A percentile compares a stretch with the other conserved stretches of the same genome.
phyloP scores from a whole-genome alignment of 2,888 invertebrate species.

The Esperia sulphurella region DNA sequence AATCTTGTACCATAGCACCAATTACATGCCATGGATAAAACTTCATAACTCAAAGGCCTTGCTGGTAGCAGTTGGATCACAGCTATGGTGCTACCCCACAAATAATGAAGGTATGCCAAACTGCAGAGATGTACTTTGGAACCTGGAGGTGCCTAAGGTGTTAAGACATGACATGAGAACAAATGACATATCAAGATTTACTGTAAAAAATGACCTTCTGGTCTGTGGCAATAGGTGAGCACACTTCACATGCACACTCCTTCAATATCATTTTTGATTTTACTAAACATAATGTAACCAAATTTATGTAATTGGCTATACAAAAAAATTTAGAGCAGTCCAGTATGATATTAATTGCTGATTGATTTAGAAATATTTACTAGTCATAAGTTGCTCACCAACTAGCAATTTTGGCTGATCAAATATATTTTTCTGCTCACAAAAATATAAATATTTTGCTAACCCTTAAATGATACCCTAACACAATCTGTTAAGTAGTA shows the following conservation, averaged over 20 bases:
- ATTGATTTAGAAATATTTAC: no score
- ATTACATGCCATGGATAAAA: slow-evolving; percentile 67
- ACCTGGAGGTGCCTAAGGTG: slow-evolving; percentile 47
- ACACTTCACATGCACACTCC: background rate
- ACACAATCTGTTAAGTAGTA: no score
- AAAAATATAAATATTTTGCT: no score
- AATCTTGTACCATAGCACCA: slow-evolving; percentile 42
- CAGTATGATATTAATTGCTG: no score
- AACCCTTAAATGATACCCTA: no score
- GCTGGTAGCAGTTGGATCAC: slow-evolving; percentile 48
- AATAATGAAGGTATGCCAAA: slow-evolving; percentile 39
- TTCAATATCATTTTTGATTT: no score
- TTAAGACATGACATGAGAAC: slow-evolving; percentile 55
- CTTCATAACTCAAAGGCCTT: slow-evolving; percentile 42
- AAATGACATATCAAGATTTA: slow-evolving; percentile 68
- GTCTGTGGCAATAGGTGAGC: slow-evolving; percentile 67
- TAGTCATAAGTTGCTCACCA: no score
- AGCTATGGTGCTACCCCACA: slow-evolving; percentile 43
- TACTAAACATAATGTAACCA: no score
- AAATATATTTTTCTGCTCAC: no score
- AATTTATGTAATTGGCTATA: no score
- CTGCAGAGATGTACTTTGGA: slow-evolving; percentile 40
- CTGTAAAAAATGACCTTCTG: slow-evolving; percentile 44
- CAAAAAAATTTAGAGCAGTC: no score
- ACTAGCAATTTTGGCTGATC: no score